phyloP scores from a whole-genome alignment of 2,888 invertebrate species.

The Platycheirus rosarum region DNA sequence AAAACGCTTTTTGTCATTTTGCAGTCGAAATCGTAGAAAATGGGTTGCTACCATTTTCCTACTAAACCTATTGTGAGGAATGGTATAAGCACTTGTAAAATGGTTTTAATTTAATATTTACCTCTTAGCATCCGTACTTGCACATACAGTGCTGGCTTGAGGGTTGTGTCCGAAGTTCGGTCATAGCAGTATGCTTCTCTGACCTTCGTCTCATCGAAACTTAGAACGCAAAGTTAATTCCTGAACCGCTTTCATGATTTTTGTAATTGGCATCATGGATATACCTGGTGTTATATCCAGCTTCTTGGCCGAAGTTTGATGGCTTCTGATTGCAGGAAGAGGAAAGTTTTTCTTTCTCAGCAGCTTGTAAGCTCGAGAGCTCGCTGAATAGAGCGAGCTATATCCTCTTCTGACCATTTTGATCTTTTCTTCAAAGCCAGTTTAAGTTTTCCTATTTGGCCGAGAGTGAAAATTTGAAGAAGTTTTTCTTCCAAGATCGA shows the following conservation, averaged over 20 bases:
- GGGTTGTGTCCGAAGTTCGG: not conserved
- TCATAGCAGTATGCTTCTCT: constrained; percentile 21
- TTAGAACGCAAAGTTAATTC: no score
- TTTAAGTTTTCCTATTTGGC: no score
- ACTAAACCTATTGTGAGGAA: not conserved
- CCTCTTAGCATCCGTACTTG: constrained; percentile 45
- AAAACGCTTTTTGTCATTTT: constrained; percentile 23
- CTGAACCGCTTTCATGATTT: not conserved
- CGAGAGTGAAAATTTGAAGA: no score
- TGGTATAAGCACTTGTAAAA: not conserved
- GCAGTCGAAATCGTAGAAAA: constrained; percentile 24
- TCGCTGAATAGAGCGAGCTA: constrained; percentile 51
- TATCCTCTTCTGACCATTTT: constrained; percentile 35
- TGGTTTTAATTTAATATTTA: not conserved
- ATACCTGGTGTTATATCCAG: not conserved
- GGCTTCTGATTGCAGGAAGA: constrained; percentile 17
- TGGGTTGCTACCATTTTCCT: no score
- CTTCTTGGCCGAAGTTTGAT: no score
- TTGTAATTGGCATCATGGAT: no score
- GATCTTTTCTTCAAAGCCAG: no score
- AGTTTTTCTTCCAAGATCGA: no score
- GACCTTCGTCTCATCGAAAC: not conserved
- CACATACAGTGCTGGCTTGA: constrained; percentile 18
- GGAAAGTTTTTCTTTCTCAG: constrained; percentile 42
- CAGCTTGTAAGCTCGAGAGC: constrained; percentile 37